Conservation (phyloP, 53 echinoderm and acorn worm genomes). For the Crossaster papposus region DNA sequence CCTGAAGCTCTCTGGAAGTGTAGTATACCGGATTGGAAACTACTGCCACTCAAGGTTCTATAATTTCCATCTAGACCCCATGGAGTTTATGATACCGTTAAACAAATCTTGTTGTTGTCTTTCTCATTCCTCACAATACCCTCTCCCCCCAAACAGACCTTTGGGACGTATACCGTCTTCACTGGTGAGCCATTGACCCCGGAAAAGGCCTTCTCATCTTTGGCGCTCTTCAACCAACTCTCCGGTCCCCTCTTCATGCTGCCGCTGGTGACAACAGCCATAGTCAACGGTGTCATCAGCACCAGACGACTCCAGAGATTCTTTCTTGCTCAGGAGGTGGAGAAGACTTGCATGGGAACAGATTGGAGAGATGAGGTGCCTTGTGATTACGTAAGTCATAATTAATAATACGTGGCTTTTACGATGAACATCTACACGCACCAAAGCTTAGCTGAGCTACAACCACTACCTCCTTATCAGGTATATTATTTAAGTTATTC, state of each 20-base stretch:
- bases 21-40: no score
- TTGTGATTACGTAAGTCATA: neutral
- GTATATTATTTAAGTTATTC: no score
- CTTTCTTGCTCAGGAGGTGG: conserved; percentile 65
- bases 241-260: conserved; percentile 77
- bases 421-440: neutral
- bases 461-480: no score
- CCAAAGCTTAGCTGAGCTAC: no score
- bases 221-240: conserved; percentile 92
- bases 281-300: conserved; percentile 65
- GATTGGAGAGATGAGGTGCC: conserved; percentile 27
- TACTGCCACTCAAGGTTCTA: no score
- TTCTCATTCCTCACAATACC: neutral
- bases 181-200: conserved; percentile 76
- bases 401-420: neutral
- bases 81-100: no score
- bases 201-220: conserved; percentile 86
- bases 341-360: conserved; percentile 54
- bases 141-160: conserved; percentile 65
- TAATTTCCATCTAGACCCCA: no score
- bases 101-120: neutral
- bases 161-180: conserved; percentile 72
- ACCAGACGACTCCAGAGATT: conserved; percentile 57
- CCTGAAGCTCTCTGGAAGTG: no score
- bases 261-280: conserved; percentile 31